Conservation (phyloP, 35 echinoderm and acorn worm genomes). For the Heliocidaris erythrogramma region DNA sequence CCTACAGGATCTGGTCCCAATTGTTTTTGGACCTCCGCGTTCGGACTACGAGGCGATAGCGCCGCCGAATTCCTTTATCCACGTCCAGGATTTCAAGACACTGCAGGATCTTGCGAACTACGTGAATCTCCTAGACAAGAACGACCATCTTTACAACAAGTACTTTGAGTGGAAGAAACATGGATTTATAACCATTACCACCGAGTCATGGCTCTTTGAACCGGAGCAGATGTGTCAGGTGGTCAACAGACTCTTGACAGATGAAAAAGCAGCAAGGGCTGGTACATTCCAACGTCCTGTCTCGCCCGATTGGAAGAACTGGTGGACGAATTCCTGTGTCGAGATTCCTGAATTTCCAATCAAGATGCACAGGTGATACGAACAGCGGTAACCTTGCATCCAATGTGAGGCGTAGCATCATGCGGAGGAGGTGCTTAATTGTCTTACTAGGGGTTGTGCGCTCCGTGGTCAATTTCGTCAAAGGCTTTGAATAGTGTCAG, state of each 20-base stretch:
- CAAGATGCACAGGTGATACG: not conserved
- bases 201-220: not conserved
- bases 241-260: not conserved
- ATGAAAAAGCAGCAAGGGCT: not conserved
- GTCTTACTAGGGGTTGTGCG: too few species aligned
- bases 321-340: constrained; percentile 11
- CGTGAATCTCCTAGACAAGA: constrained; percentile 8
- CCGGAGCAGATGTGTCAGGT: not conserved
- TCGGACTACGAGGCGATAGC: constrained; percentile 49
- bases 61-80: constrained; percentile 57
- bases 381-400: too few species aligned
- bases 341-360: not conserved
- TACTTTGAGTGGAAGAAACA: constrained; percentile 51
- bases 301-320: not conserved
- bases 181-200: not conserved
- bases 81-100: constrained; percentile 46
- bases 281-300: not conserved
- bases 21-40: constrained; percentile 49
- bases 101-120: constrained; percentile 47
- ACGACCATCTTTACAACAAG: constrained; percentile 58
- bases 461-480: too few species aligned
- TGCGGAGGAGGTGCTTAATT: too few species aligned
- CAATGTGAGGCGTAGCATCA: too few species aligned
- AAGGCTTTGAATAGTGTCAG: too few species aligned
- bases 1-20: constrained; percentile 21